Conservation (phyloP, 2,888 invertebrate genomes). For the Xestia c-nigrum region DNA sequence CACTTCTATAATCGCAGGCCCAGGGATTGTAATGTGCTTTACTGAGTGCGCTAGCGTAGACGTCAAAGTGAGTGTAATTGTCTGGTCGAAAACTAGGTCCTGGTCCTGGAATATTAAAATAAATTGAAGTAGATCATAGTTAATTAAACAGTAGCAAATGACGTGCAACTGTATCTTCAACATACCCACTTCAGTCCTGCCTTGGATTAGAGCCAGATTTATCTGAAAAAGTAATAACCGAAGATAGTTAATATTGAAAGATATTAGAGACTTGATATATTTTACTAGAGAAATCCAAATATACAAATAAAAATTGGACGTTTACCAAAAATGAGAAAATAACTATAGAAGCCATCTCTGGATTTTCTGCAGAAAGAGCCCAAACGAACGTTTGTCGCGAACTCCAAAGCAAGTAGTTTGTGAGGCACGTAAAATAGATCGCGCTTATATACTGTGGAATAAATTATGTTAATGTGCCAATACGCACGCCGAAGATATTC, state of each 20-base stretch:
- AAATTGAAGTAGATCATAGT: neutral
- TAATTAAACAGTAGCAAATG: neutral
- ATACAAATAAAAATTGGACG: neutral
- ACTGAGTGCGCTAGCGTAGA: conserved; percentile 57
- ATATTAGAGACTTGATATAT: no score
- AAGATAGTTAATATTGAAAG: neutral
- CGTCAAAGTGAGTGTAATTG: conserved; percentile 48
- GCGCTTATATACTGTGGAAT: conserved; percentile 67
- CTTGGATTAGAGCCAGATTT: conserved; percentile 56
- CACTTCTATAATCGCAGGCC: conserved; percentile 54
- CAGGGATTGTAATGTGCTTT: conserved; percentile 59
- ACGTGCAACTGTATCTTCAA: conserved; percentile 12
- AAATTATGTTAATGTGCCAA: conserved; percentile 57
- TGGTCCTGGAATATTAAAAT: conserved; percentile 40
- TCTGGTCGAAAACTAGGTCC: conserved; percentile 29
- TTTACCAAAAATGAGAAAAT: conserved; percentile 58
- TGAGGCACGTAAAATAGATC: conserved; percentile 47
- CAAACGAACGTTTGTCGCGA: conserved; percentile 44
- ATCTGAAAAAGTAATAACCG: conserved; percentile 46
- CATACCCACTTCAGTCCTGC: conserved; percentile 63
- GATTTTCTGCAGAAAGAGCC: conserved; percentile 29
- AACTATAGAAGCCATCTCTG: conserved; percentile 42
- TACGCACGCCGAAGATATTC: conserved; percentile 54
- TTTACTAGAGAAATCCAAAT: neutral
- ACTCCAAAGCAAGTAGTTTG: conserved; percentile 56